A percentile compares a stretch with the other conserved stretches of the same genome.
Evolutionary conservation across 2,888 invertebrate species (phyloP).

Genomic region (Drosophila melanosoma): DNA sequence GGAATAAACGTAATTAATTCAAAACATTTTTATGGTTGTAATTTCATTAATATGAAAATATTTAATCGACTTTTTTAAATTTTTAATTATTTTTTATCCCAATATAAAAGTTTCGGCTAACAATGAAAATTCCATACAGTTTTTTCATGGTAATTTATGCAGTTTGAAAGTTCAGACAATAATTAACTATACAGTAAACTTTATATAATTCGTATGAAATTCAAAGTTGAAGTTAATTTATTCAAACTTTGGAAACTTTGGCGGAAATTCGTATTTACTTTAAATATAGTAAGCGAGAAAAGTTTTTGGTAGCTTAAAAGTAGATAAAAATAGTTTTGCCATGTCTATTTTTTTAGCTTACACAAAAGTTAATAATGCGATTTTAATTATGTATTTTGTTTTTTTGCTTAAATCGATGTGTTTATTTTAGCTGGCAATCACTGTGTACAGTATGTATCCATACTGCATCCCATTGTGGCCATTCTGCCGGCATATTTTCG

Average conservation of each 20-base stretch:
- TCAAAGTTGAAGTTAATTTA: constrained; percentile 6
- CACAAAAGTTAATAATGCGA: background rate
- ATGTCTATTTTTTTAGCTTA: too few species aligned
- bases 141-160: constrained; percentile 16
- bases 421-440: constrained; percentile 84
- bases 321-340: background rate
- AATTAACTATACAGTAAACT: background rate
- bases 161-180: background rate
- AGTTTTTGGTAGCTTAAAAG: background rate
- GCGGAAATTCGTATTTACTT: background rate
- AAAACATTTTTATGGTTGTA: too few species aligned
- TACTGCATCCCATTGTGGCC: constrained; percentile 88
- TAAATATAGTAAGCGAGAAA: background rate
- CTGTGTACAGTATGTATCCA: constrained; percentile 86
- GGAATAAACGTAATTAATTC: too few species aligned
- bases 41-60: too few species aligned
- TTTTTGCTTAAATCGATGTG: background rate
- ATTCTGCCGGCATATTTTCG: constrained; percentile 94
- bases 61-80: too few species aligned
- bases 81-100: background rate
- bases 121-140: background rate
- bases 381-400: background rate
- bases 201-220: background rate
- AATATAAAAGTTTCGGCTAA: background rate
- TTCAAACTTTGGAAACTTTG: background rate